Evolutionary conservation across 2,888 invertebrate species (phyloP).

Genomic region (Tryphoninae sp.): DNA sequence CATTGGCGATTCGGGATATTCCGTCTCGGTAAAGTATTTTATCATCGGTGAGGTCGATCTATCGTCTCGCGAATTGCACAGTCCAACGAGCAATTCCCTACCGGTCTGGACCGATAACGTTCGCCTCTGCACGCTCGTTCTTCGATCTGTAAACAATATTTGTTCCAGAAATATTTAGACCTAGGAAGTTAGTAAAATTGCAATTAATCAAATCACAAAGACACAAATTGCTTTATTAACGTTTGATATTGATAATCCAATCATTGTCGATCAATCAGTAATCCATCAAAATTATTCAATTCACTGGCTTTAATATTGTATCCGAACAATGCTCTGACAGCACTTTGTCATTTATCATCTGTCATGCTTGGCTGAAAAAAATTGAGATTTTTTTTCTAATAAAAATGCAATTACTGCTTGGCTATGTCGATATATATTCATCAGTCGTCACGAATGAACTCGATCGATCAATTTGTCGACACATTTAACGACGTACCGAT

Average conservation of each 20-base stretch:
- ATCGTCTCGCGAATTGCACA: constrained; percentile 52
- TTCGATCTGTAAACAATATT: constrained; percentile 44
- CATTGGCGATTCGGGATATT: constrained; percentile 40
- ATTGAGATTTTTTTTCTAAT: neutral
- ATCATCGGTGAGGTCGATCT: constrained; percentile 58
- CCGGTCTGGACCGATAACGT: constrained; percentile 72
- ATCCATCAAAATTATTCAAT: no score
- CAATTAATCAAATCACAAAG: no score
- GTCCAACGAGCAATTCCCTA: constrained; percentile 65
- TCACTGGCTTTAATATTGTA: no score
- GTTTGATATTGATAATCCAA: no score
- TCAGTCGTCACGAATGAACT: no score
- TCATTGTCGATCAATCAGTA: no score
- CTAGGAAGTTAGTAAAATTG: neutral
- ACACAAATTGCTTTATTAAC: no score
- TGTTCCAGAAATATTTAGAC: neutral
- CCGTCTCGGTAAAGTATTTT: constrained; percentile 35
- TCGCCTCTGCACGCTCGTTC: constrained; percentile 63
- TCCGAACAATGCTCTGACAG: no score
- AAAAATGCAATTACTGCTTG: neutral
- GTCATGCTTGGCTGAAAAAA: no score
- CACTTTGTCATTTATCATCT: no score
- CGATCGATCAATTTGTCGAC: no score
- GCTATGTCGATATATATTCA: neutral
- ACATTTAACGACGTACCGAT: no score